Percentiles rank a stretch among this genome's conserved stretches.
phyloP scores from a whole-genome alignment of 1,140 invertebrate species.

The Neocloeon triangulifer region DNA sequence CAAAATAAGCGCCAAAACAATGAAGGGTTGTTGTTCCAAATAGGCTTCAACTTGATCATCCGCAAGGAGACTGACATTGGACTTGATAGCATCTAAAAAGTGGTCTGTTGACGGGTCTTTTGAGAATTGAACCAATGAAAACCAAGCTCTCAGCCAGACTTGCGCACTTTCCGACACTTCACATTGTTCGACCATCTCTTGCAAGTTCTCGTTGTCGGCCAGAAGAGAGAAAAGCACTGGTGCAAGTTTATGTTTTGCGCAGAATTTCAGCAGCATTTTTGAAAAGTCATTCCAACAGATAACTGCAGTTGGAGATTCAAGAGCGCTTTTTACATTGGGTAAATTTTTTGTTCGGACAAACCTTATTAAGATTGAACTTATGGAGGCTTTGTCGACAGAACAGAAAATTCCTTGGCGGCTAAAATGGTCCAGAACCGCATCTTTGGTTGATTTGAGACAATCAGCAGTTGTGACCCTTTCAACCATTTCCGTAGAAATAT shows the following conservation, averaged over 20 bases:
- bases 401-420: slow-evolving; percentile 10
- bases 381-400: not conserved
- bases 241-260: too few species aligned
- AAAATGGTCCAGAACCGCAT: slow-evolving; percentile 21
- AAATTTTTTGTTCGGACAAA: not conserved
- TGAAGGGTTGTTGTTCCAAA: slow-evolving; percentile 16
- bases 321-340: slow-evolving; percentile 1
- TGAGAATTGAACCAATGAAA: not conserved
- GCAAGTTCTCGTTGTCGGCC: too few species aligned
- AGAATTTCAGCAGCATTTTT: too few species aligned
- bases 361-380: slow-evolving; percentile 1
- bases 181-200: too few species aligned
- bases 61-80: not conserved
- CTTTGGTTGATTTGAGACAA: slow-evolving; percentile 23
- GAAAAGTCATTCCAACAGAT: slow-evolving; percentile 15
- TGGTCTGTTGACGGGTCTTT: not conserved
- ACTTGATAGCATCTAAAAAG: not conserved
- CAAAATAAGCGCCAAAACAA: slow-evolving; percentile 27
- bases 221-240: too few species aligned
- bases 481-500: slow-evolving; percentile 32
- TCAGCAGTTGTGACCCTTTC: slow-evolving; percentile 19
- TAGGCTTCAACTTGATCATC: not conserved
- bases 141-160: slow-evolving; percentile 24
- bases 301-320: slow-evolving; percentile 6
- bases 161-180: slow-evolving; percentile 24